Conservation (phyloP, 1,140 invertebrate species). For the Achroia grisella region DNA sequence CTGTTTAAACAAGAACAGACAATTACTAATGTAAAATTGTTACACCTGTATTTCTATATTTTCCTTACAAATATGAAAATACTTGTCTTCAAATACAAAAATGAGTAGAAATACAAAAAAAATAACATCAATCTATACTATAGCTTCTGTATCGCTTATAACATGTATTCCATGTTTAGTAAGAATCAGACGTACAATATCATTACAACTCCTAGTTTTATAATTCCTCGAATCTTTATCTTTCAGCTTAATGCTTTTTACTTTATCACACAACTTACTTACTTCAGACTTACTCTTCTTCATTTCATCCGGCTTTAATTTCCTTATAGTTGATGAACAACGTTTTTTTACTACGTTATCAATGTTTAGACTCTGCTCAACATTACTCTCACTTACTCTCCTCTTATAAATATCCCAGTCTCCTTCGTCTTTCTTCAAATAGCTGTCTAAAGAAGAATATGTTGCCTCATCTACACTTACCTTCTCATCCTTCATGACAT, state of each 20-base stretch:
- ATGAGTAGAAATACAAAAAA: neutral
- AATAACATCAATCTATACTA: slow-evolving; percentile 70
- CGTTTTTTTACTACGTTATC: slow-evolving; percentile 38
- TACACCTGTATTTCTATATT: too few species aligned
- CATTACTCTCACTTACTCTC: slow-evolving; percentile 52
- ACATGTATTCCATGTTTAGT: slow-evolving; percentile 84
- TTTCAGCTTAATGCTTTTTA: slow-evolving; percentile 56
- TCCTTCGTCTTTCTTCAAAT: slow-evolving; percentile 38
- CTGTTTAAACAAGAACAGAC: too few species aligned
- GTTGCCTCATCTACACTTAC: slow-evolving; percentile 56
- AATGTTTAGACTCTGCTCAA: slow-evolving; percentile 21
- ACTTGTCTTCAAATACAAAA: neutral
- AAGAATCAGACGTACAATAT: slow-evolving; percentile 80
- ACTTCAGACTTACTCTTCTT: slow-evolving; percentile 61
- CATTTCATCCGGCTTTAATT: slow-evolving; percentile 47
- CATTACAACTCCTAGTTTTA: slow-evolving; percentile 76
- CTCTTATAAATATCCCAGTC: slow-evolving; percentile 42
- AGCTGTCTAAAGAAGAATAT: slow-evolving; percentile 49
- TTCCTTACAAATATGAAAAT: too few species aligned
- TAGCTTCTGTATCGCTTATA: slow-evolving; percentile 83
- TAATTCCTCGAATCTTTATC: slow-evolving; percentile 45
- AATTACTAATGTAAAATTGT: too few species aligned
- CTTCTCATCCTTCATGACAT: slow-evolving; percentile 56
- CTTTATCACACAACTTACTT: slow-evolving; percentile 56
- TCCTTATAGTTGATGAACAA: slow-evolving; percentile 54